These are phyloP conservation scores for Trichonephila clavipes DNA, from an alignment of 1,140 invertebrate species.

Conservation along the genomic window DNA sequence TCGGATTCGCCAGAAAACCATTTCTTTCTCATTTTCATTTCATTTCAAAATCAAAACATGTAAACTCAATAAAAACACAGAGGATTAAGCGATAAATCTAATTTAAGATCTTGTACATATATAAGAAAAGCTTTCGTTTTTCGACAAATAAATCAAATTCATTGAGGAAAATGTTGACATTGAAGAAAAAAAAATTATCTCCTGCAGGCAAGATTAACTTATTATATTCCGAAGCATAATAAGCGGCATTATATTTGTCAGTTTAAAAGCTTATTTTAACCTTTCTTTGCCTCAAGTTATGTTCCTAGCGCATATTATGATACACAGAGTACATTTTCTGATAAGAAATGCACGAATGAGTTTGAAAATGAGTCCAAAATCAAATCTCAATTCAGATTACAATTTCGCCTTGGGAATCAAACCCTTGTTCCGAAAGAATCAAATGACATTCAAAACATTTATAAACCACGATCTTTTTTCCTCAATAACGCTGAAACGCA, in stretches of 20 bases:
- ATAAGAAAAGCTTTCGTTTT: background rate
- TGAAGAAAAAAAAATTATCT: background rate
- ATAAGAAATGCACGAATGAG: background rate
- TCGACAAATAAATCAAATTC: background rate
- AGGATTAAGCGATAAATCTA: too few relatives aligned
- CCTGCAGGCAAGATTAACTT: background rate
- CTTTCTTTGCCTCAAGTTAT: background rate
- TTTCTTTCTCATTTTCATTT: too few relatives aligned
- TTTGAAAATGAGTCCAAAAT: slow-evolving; percentile 23
- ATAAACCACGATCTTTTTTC: background rate
- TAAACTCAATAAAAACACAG: background rate
- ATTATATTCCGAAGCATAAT: background rate
- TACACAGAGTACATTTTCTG: background rate
- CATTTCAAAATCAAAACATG: background rate
- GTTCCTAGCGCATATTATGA: background rate
- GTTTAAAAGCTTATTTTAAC: background rate
- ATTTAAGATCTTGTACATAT: background rate
- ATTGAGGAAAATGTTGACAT: background rate
- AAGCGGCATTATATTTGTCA: background rate
- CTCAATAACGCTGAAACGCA: slow-evolving; percentile 36
- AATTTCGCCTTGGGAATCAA: slow-evolving; percentile 6
- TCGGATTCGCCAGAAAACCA: too few relatives aligned
- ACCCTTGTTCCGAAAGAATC: background rate
- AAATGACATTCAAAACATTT: slow-evolving; percentile 13
- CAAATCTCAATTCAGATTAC: background rate